phyloP scores from a whole-genome alignment of 2,888 invertebrate genomes.

The Hybos culiciformis region DNA sequence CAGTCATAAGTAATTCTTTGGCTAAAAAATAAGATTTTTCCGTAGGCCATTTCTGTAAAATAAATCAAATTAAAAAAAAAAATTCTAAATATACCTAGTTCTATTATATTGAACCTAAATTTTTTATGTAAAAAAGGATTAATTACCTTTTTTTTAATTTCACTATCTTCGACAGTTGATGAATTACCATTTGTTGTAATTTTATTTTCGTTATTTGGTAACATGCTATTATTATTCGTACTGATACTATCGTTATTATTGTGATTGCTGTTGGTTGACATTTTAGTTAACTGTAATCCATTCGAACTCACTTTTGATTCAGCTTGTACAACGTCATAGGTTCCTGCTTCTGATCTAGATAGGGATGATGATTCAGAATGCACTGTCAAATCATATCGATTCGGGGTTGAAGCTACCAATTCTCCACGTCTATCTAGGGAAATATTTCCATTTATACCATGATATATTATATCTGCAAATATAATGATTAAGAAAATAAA shows the following conservation, averaged over 20 bases:
- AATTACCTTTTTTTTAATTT: too few relatives aligned
- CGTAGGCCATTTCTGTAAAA: slow-evolving; percentile 44
- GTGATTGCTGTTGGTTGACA: slow-evolving; percentile 2
- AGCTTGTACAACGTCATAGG: slow-evolving; percentile 34
- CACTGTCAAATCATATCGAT: slow-evolving; percentile 31
- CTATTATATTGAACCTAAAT: neutral
- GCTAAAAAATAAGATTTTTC: slow-evolving; percentile 71
- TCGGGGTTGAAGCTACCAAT: slow-evolving; percentile 21
- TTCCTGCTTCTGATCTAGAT: slow-evolving; percentile 34
- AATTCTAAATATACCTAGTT: slow-evolving; percentile 9
- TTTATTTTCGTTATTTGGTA: neutral
- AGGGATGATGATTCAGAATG: slow-evolving; percentile 35
- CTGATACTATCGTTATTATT: slow-evolving; percentile 1
- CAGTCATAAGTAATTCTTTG: slow-evolving; percentile 90
- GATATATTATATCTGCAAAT: slow-evolving; percentile 27
- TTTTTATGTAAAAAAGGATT: neutral
- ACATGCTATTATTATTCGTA: neutral
- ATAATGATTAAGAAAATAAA: too few relatives aligned
- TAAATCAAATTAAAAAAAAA: slow-evolving; percentile 7
- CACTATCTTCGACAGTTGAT: slow-evolving; percentile 8
- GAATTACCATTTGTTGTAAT: slow-evolving; percentile 4
- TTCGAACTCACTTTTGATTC: too few relatives aligned
- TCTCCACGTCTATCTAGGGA: slow-evolving; percentile 34
- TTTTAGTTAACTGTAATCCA: too few relatives aligned
- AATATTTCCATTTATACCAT: slow-evolving; percentile 36